Percentiles rank a stretch among this genome's conserved stretches.
Evolutionary conservation across 2,113 vertebrate genomes (phyloP).

Genomic region (Oreochromis tanganicae): DNA sequence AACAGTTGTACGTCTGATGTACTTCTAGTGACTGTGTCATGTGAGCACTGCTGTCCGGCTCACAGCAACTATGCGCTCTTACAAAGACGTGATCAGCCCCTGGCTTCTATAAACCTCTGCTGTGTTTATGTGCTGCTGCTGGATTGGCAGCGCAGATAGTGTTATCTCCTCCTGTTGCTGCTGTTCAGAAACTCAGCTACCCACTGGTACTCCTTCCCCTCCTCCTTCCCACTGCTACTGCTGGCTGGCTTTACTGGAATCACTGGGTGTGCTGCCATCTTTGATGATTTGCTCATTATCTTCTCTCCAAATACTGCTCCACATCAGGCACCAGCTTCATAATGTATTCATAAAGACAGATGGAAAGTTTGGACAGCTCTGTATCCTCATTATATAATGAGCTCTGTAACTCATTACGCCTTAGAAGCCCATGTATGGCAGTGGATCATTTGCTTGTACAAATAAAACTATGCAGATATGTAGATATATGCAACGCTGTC

Average conservation of each 20-base stretch:
- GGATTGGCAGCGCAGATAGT: slow-evolving; percentile 5
- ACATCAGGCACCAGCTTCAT: background rate
- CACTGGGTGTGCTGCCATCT: background rate
- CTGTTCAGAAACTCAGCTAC: background rate
- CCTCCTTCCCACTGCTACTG: background rate
- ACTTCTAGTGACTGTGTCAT: background rate
- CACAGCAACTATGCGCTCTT: background rate
- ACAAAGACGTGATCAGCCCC: background rate
- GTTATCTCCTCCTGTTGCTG: slow-evolving; percentile 24
- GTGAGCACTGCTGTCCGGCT: background rate
- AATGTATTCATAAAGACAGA: background rate
- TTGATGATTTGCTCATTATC: background rate
- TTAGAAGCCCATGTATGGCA: background rate
- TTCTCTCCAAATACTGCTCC: background rate
- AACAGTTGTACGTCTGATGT: background rate
- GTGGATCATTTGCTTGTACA: slow-evolving; percentile 26
- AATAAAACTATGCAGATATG: background rate
- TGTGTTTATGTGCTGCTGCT: slow-evolving; percentile 10
- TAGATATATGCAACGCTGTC: background rate
- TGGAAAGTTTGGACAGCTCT: background rate
- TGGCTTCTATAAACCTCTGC: background rate
- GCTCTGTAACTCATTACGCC: background rate
- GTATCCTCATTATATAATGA: background rate
- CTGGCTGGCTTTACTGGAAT: background rate
- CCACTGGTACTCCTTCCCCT: background rate